These are phyloP conservation scores for Agriotes lineatus DNA, from an alignment of 2,888 invertebrate species.

Conservation along the genomic window DNA sequence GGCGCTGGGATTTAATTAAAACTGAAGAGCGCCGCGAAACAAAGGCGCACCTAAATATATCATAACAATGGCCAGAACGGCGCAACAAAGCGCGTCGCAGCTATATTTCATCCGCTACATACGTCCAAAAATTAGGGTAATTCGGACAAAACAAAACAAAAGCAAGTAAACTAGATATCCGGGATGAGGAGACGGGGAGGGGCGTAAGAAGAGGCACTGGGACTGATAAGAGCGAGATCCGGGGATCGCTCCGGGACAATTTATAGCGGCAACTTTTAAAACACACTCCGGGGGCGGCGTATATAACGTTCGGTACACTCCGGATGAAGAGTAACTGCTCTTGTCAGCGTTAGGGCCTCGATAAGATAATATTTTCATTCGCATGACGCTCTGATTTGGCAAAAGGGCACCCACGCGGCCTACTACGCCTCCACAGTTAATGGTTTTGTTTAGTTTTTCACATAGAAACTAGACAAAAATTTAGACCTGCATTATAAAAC, in stretches of 20 bases:
- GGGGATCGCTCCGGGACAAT: conserved; percentile 67
- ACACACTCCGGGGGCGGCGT: conserved; percentile 65
- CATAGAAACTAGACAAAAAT: no score
- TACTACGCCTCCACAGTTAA: neutral
- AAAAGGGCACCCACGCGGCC: neutral
- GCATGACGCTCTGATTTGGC: conserved; percentile 29
- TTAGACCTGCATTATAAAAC: no score
- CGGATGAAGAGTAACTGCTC: conserved; percentile 51
- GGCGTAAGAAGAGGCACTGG: conserved; percentile 63
- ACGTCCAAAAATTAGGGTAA: conserved; percentile 39
- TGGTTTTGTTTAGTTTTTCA: no score
- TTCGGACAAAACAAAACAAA: conserved; percentile 46
- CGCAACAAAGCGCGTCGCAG: neutral
- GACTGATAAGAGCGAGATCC: conserved; percentile 66
- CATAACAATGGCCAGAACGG: neutral
- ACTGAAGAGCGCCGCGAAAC: no score
- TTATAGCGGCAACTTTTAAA: conserved; percentile 68
- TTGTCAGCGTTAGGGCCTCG: conserved; percentile 46
- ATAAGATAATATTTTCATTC: conserved; percentile 43
- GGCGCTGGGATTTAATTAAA: no score
- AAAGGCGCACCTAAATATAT: neutral
- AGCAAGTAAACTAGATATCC: conserved; percentile 46
- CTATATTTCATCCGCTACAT: conserved; percentile 23
- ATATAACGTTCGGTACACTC: conserved; percentile 65
- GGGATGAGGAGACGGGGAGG: conserved; percentile 50